phyloP scores from a whole-genome alignment of 2,113 vertebrate species.

The Lophotis ruficrista region DNA sequence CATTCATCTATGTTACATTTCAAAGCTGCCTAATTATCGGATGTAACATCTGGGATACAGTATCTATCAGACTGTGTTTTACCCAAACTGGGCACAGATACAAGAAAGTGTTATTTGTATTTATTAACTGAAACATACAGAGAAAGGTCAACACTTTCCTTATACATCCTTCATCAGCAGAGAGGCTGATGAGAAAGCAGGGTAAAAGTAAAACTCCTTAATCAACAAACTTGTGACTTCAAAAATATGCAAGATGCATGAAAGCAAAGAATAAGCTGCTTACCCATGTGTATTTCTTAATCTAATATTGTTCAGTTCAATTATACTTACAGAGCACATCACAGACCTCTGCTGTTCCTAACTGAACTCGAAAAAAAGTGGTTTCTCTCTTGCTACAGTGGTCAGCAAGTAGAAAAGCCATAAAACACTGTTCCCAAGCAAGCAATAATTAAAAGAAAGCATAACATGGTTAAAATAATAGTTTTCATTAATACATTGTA shows the following conservation, averaged over 20 bases:
- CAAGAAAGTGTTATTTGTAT: slow-evolving; percentile 56
- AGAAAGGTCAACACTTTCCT: slow-evolving; percentile 53
- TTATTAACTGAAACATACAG: slow-evolving; percentile 47
- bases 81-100: slow-evolving; percentile 37
- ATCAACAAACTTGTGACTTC: not conserved
- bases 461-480: not conserved
- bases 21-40: slow-evolving; percentile 64
- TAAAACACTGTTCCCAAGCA: not conserved
- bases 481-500: not conserved
- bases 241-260: not conserved
- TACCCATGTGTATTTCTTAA: not conserved
- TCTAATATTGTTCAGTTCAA: not conserved
- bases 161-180: slow-evolving; percentile 19
- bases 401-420: not conserved
- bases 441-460: not conserved
- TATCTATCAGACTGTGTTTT: slow-evolving; percentile 45
- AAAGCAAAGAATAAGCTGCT: not conserved
- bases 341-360: not conserved
- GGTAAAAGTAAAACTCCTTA: slow-evolving; percentile 5
- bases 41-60: slow-evolving; percentile 50
- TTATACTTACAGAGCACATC: not conserved
- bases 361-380: not conserved
- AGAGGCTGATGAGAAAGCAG: slow-evolving; percentile 8
- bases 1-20: slow-evolving; percentile 40
- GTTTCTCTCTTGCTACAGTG: not conserved